A percentile compares a stretch with the other conserved stretches of the same genome.
Conservation (phyloP, 2,888 invertebrate species). For the Nephrotoma appendiculata region DNA sequence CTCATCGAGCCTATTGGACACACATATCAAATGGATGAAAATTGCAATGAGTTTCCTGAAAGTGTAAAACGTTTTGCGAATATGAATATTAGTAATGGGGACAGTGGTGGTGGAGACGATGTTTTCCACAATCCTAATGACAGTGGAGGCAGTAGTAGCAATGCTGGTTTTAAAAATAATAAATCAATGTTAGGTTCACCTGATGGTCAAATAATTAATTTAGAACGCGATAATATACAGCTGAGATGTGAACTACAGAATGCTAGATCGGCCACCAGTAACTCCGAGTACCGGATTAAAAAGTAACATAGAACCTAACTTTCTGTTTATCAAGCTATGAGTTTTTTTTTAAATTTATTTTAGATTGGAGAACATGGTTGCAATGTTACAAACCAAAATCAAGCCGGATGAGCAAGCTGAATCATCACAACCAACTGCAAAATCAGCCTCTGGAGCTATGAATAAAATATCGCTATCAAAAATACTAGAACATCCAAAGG, state of each 20-base stretch:
- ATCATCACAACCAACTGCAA: background rate
- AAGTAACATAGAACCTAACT: constrained; percentile 18
- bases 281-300: constrained; percentile 31
- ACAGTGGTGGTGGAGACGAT: constrained; percentile 12
- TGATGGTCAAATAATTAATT: constrained; percentile 13
- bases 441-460: constrained; percentile 11
- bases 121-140: constrained; percentile 20
- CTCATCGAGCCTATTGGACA: background rate
- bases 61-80: constrained; percentile 13
- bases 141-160: constrained; percentile 15
- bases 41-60: background rate
- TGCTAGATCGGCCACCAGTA: constrained; percentile 28
- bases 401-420: background rate
- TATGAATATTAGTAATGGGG: constrained; percentile 28
- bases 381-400: background rate
- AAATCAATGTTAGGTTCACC: background rate
- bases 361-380: background rate
- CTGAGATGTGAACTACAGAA: constrained; percentile 28
- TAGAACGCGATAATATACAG: constrained; percentile 20
- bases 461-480: constrained; percentile 3
- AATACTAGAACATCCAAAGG: background rate
- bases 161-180: constrained; percentile 3
- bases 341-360: background rate
- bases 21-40: background rate
- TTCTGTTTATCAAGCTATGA: background rate